Base-by-base conservation (phyloP, 1,140 invertebrate species). In the Pomacea maculata region DNA sequence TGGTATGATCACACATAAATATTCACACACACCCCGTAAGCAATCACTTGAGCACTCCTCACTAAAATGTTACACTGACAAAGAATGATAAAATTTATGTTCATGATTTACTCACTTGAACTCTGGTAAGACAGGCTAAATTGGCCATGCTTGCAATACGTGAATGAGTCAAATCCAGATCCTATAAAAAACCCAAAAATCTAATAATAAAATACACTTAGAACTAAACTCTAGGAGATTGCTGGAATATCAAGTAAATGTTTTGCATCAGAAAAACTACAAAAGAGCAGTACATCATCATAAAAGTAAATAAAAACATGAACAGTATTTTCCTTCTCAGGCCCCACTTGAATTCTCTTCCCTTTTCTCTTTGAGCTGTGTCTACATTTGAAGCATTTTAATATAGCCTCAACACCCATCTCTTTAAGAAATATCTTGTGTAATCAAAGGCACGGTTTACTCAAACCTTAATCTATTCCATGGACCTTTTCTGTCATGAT, bases 111-210 rank as follows among this genome's bases (percentile, higher is more conserved):
- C 79, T 85, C 74, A 87, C 85, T 87, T 90, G 84, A 74, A 88
- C 82, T 72, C 85, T 83, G 64, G 84, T 86, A 9, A 91, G 82
- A 25, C 79, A 72, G 68, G 90, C 87, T 75, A 92, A 83, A 82
- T 91, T 90, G 83, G 86, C 87, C 54, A 92, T 90, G 75, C 86
- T 88, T 78, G 86, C 89, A 80, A 92, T 89, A 80, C 89, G 97
- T 92, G 99, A 94, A 91, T 99, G 97, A 92, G 97, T 98, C 71
- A 98, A 93, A 91, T 99, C 97, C 61, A 96, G 88, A 86, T 95
- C 95, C 90, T 92, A 86, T 63, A 87, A 87, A 78, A 73, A 82
- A 25, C 25, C 80, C 80, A 78, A 72, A 82, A 75, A 80, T 65
- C 83, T 72, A 79, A 45, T 78, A 17, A 34, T 68, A 34, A 70